Base-by-base conservation (phyloP, 2,113 vertebrate species). In the Murina feae region DNA sequence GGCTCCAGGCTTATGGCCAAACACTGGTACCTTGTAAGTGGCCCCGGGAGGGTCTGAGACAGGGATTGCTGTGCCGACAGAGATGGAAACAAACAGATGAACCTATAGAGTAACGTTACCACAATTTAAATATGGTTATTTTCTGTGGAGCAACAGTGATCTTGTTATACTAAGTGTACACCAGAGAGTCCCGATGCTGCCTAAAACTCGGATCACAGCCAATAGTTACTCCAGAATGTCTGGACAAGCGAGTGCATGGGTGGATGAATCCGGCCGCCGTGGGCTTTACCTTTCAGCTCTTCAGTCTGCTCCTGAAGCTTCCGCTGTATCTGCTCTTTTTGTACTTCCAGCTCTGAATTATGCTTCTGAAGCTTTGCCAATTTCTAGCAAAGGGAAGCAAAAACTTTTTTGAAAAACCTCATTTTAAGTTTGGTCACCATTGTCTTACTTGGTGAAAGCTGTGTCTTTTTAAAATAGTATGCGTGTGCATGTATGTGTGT, bases 251-350 rank as follows among this genome's bases (percentile, higher is more conserved):
- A 44, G 25, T 17, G 1, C 0, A 4, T 9, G 25, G 30, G 8
- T n/a, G 10, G 1, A 13, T 0, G 1, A 8, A 16, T n/a, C 1
- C 0, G 68, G 20, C n/a, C 30, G 0, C 30, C 20, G 4, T 1
- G 18, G 17, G 65, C 10, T 13, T 78, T 98, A 99, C 99, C 99
- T 99, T 98, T 98, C 95, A 98, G 96, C 85, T 99, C 98, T 88
- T 98, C 98, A 0, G 93, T 98, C 94, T 98, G 98, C 79, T 98
- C 98, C 84, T 98, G 98, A 51, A 99, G 98, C 76, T 96, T 98
- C 93, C 96, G 94, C 97, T 99, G 98, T 55, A 98, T 79, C 32
- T 96, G 98, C 42, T 98, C 97, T 85, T 99, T 99, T 89, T 99
- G 98, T 49, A 97, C 96, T 18, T 96, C 97, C 37, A 99, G 94